Base-by-base conservation (phyloP, 2,113 vertebrate species). In the Hyperoodon ampullatus region DNA sequence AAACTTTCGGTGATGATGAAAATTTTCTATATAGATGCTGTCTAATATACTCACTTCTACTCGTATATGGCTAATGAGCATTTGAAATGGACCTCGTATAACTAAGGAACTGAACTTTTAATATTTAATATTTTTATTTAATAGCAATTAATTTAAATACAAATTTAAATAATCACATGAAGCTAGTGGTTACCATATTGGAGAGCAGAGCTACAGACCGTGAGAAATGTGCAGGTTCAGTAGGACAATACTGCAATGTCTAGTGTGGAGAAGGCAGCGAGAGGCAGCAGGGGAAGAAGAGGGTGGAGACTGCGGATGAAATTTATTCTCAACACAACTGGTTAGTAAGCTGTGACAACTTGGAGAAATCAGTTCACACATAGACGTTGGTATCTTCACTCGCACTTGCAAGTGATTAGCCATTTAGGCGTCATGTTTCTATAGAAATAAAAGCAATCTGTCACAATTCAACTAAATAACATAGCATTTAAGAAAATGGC, bases 121-220 rank as follows among this genome's bases (percentile, higher is more conserved):
- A 75, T 60, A 74, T 39, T 84, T 68, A 24, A 35, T 84, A 30
- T 21, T 33, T 53, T 16, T 12, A 28, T 33, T 81, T 68, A 85
- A 58, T 65, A 68, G 9, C 6, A 85, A 75, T 84, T 81, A 53
- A 50, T 55, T 77, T 94, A 72, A 68, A 93, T 63, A 72, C 4
- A 58, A 82, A 53, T 78, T 77, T 82, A 72, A 83, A 74, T 87
- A 77, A 72, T 68, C 9, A 63, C 0, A 39, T 60, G 14, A 53
- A 61, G 6, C 33, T 91, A 42, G 26, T 71, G 71, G 21, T 14
- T 74, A 70, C 47, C 21, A 33, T 23, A 10, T 19, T 85, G 10
- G 2, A 85, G 12, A 93, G 35, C 14, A 50, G 8, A 50, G 35
- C 24, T 15, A 66, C 16, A 47, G n/a, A 68, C 9, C 0, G 1